These are phyloP conservation scores for Rattus rattus DNA, from an alignment of 2,113 vertebrate species.

Conservation along the genomic window DNA sequence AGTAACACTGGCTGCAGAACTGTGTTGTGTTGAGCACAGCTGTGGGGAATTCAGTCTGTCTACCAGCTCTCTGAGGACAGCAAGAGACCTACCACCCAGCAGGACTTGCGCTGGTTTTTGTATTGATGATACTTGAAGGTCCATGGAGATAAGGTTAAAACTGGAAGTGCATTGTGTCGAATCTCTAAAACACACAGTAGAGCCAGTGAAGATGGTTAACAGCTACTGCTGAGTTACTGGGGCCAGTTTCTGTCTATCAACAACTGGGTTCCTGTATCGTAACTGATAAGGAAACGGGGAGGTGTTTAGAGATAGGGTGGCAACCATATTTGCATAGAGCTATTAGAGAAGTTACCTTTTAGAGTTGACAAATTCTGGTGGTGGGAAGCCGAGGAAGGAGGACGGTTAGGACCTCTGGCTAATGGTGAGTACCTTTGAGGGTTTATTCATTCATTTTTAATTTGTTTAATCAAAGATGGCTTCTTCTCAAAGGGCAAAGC, in stretches of 20 bases:
- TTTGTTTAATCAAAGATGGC: background rate
- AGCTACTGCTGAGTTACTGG: background rate
- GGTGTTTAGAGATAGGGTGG: background rate
- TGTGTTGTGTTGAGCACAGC: accelerated
- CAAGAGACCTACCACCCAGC: background rate
- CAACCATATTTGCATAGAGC: background rate
- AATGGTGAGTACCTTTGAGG: conserved; percentile 61
- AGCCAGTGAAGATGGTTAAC: background rate
- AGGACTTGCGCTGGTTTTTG: background rate
- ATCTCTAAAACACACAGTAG: background rate
- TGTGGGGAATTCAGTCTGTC: background rate
- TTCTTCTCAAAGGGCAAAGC: background rate
- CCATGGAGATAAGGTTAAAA: background rate
- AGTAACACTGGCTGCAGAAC: background rate
- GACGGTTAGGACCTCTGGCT: background rate
- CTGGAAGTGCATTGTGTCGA: background rate
- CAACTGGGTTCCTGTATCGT: conserved; percentile 53
- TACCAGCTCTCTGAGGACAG: background rate
- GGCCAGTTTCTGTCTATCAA: conserved; percentile 50
- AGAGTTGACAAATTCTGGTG: background rate
- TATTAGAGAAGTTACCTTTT: background rate
- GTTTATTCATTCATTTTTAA: background rate
- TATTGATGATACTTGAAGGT: background rate
- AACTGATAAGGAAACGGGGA: conserved; percentile 64
- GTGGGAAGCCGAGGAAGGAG: background rate